phyloP scores from a whole-genome alignment of 2,888 invertebrate species.

The Cephus rjabovi region DNA sequence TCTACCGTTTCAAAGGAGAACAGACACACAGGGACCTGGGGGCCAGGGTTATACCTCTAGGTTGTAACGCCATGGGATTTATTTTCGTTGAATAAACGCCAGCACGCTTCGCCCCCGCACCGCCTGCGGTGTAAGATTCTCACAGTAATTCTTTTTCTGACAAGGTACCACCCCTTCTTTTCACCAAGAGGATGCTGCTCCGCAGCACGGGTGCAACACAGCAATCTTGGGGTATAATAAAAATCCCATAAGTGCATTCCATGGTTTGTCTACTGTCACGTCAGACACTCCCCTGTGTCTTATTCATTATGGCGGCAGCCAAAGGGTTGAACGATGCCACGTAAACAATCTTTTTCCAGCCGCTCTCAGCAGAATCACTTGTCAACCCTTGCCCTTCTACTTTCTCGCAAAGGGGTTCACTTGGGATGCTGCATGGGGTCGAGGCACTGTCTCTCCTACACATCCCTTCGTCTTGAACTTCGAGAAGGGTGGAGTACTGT shows the following conservation, averaged over 20 bases:
- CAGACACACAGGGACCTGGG: background rate
- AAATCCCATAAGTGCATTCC: background rate
- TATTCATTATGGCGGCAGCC: background rate
- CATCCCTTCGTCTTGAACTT: background rate
- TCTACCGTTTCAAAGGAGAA: background rate
- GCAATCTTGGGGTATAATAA: background rate
- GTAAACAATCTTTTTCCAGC: background rate
- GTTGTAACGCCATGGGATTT: background rate
- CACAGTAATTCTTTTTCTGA: background rate
- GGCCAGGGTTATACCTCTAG: background rate
- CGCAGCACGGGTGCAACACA: background rate
- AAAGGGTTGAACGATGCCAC: background rate
- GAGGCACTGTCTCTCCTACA: background rate
- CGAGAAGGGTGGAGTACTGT: background rate
- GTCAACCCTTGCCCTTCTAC: background rate
- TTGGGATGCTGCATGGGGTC: background rate
- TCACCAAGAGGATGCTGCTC: background rate
- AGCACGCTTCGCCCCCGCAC: background rate
- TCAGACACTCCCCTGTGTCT: background rate
- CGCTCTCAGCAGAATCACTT: background rate
- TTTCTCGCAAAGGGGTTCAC: background rate
- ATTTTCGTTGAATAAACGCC: background rate
- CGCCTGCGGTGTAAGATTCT: background rate
- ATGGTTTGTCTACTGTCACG: background rate
- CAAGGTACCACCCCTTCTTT: background rate